Evolutionary conservation across 2,113 vertebrate genomes (phyloP), one percentile per base, ranked within the genome.

Genomic region (Salvator merianae): DNA sequence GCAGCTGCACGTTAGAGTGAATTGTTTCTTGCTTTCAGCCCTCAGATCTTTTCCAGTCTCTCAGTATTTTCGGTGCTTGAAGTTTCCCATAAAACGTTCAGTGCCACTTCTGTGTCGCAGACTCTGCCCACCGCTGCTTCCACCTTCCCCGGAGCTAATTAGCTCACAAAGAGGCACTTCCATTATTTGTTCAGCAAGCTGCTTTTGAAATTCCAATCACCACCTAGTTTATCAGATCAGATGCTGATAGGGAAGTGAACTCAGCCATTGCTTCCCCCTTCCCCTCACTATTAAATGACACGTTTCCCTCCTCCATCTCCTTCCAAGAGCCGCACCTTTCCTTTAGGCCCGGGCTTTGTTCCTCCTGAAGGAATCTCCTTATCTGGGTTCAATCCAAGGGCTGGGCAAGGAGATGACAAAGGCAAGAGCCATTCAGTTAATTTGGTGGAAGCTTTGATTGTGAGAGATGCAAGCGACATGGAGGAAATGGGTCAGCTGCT

Each of bases 361-460:
- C 90, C 91, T 90, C 55, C 91, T 84, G 66, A 79, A 88, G 87
- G 75, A 53, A 89, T 93, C 88, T 68, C 72, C 86, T 93, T 92
- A 90, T 88, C 93, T 93, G 79, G 73, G 80, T 79, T 92, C 84
- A 76, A 77, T 85, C 78, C 87, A 73, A 14, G 87, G 80, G 88
- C 85, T 86, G 88, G 84, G 90, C 70, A 72, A 83, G 8, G 87
- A 81, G 87, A 86, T 84, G 78, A 63, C 85, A 47, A 86, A 62
- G 1, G 36, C 90, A 79, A 79, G 81, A 90, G 87, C 24, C 7
- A 5, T 72, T 34, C 72, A 59, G 30, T 47, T 28, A 79, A n/a
- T 4, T 85, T 47, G 59, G 55, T 3, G 53, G 24, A 65, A 43
- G 28, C 2, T 36, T 79, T 1, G 30, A 12, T 26, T n/a, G 6